Percentiles rank a stretch among this genome's conserved stretches.
Evolutionary conservation across 2,797 vertebrate species (phyloP).

Genomic region (Sebastes trivittatus): DNA sequence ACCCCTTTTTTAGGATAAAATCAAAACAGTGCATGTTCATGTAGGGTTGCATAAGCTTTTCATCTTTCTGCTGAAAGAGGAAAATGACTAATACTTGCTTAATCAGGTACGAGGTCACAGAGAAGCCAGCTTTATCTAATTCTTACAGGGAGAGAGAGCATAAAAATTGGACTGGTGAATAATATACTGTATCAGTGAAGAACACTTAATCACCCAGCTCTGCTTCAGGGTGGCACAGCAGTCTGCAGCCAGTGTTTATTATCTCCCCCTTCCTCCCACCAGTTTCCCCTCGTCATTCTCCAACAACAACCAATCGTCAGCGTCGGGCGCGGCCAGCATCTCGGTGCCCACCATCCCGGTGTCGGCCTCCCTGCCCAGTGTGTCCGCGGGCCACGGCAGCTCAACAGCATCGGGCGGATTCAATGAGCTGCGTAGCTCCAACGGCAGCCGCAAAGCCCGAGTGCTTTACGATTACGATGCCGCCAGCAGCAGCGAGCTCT

Average conservation of each 20-base stretch:
- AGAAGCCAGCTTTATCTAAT: neutral
- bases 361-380: slow-evolving; percentile 85
- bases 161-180: neutral
- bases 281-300: slow-evolving; percentile 95
- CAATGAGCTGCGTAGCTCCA: slow-evolving; percentile 88
- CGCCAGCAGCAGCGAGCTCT: slow-evolving; percentile 96
- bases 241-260: neutral
- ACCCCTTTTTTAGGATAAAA: neutral
- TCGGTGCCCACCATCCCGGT: slow-evolving; percentile 85
- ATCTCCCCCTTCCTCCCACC: slow-evolving; percentile 10
- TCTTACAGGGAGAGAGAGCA: neutral
- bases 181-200: neutral
- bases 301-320: slow-evolving; percentile 93
- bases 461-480: slow-evolving; percentile 99
- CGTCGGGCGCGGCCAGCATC: slow-evolving; percentile 81
- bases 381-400: slow-evolving; percentile 77
- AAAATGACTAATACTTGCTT: neutral
- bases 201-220: neutral
- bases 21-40: neutral
- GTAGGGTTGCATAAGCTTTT: neutral
- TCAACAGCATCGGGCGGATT: slow-evolving; percentile 84
- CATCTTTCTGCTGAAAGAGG: neutral
- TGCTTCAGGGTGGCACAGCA: neutral
- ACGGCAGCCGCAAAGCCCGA: slow-evolving; percentile 92
- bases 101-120: neutral